Conservation (phyloP, 2,113 vertebrate genomes). For the Tychaedon coryphoeus region DNA sequence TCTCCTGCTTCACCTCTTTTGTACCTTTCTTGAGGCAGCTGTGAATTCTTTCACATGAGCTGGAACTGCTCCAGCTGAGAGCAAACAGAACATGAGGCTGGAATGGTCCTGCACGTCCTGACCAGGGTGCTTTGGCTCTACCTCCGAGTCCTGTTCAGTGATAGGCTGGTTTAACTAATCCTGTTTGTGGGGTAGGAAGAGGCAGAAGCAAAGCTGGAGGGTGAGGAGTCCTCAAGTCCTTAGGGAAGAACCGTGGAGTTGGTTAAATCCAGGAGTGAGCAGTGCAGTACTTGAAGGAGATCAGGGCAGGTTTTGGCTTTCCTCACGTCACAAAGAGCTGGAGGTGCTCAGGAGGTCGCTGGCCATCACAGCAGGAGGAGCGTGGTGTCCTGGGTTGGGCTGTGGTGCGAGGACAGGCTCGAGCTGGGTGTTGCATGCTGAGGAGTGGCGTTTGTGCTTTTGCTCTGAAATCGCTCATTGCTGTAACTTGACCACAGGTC, state of each 20-base stretch:
- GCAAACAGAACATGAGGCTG: background rate
- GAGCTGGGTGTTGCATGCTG: background rate
- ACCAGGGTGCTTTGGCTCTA: background rate
- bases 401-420: background rate
- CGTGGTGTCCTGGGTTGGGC: background rate
- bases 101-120: background rate
- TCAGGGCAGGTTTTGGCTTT: background rate
- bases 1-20: background rate
- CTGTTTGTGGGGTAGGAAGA: background rate
- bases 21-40: background rate
- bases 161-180: background rate
- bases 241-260: rapidly evolving
- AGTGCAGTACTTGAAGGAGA: background rate
- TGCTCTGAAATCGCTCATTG: background rate
- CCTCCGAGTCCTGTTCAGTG: background rate
- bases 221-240: background rate
- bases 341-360: background rate
- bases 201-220: background rate
- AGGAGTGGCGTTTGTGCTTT: background rate
- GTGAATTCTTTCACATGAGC: background rate
- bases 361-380: background rate
- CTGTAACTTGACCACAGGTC: background rate
- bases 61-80: background rate
- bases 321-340: rapidly evolving
- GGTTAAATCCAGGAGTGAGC: background rate